Conservation (phyloP, 35 echinoderm and acorn worm genomes). For the Patiria miniata region DNA sequence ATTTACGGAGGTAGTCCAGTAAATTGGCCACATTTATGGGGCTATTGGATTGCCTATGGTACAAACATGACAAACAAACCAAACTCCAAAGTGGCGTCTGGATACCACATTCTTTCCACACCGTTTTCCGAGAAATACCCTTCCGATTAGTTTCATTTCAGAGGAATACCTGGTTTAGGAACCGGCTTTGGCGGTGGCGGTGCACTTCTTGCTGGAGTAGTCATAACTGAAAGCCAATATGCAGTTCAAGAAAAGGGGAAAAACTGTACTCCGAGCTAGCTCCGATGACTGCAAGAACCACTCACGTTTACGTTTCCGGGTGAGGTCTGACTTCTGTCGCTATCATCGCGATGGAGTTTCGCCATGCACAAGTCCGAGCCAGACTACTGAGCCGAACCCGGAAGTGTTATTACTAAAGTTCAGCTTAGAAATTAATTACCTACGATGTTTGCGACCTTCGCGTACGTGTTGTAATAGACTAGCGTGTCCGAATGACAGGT, state of each 20-base stretch:
- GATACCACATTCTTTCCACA: not conserved
- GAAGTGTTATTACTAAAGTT: constrained; percentile 1
- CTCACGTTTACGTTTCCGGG: not conserved
- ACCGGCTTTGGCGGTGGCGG: constrained; percentile 32
- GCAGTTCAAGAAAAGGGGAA: not conserved
- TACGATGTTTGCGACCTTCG: no score
- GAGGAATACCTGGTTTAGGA: not conserved
- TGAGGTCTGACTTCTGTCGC: not conserved
- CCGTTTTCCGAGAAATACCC: not conserved
- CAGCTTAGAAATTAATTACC: no score
- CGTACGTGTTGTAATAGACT: no score
- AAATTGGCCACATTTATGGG: no score
- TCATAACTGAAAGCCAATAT: not conserved
- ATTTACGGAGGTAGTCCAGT: no score
- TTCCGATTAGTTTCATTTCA: not conserved
- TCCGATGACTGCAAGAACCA: no score
- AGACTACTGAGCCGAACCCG: constrained; percentile 6
- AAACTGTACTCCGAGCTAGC: not conserved
- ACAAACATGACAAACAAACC: no score
- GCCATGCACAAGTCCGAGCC: not conserved
- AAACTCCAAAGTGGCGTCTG: no score
- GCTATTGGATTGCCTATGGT: no score
- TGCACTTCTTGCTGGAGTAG: constrained; percentile 37
- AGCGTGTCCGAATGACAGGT: no score
- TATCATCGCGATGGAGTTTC: not conserved